Base-by-base conservation (phyloP, 92 coral and sea anemone genomes). In the Actinernus sp. region DNA sequence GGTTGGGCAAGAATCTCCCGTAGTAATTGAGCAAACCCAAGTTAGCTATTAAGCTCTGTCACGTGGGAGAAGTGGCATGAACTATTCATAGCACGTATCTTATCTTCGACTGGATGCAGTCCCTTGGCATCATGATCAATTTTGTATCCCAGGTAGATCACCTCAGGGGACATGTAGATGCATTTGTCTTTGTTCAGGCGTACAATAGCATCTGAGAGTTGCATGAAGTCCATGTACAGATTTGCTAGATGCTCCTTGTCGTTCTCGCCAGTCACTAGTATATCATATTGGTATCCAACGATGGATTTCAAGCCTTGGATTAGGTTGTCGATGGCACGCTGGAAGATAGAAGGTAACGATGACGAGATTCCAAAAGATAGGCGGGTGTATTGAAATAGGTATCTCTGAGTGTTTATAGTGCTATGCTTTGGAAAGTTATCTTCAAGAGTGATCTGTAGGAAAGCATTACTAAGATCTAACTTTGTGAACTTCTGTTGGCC, bases 1-100 rank as follows among this genome's bases (percentile, higher is more conserved):
- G 61, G 56, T 58, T 49, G n/a, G n/a, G n/a, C n/a, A n/a, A n/a
- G n/a, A n/a, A n/a, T n/a, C n/a, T n/a, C n/a, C n/a, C n/a, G n/a
- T 12, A 78, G 77, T 14, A 58, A 61, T 67, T 58, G 4, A 57
- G 23, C 71, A 79, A 44, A 9, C 86, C 86, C 63, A 79, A 45
- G 26, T n/a, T 67, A 79, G 40, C 63, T 55, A 40, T 61, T 79
- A 9, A 69, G 71, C 57, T 79, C 79, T 13, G 61, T 26, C 45
- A 79, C 66, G 37, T 77, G 66, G 5, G 77, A 56, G 1, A 69
- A 77, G 1, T 38, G 26, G 10, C 67, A 78, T 17, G 81, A 60
- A 22, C 73, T 70, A 19, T 62, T 54, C 30, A 64, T 49, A 50
- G 88, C 82, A 22, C 37, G 20, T 13, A 73, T 73, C 51, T 75